Base-by-base conservation (phyloP, 2,888 invertebrate genomes). In the Hirtodrosophila cameraria region DNA sequence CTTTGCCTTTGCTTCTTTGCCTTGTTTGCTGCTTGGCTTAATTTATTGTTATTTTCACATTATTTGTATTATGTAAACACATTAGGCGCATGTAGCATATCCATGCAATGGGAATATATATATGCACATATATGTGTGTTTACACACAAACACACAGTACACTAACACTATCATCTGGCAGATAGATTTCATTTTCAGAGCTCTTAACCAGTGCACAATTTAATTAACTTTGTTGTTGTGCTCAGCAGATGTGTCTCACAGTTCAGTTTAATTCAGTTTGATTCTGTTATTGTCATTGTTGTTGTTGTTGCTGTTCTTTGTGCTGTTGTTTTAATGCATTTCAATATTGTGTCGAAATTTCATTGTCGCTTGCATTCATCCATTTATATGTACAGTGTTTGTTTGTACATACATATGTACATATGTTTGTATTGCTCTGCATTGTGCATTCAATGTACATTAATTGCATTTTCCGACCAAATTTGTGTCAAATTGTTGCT, bases 21-120 rank as follows among this genome's bases (percentile, higher is more conserved):
- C 57, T 46, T 65, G 55, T 46, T 74, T 69, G 78, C 57, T 67
- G 64, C 67, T 72, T 63, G 62, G 48, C 70, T 67, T 79, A 75
- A 82, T 82, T 85, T 83, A 83, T 83, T 75, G 78, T 75, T 71
- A 82, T 82, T 70, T 75, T 65, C 76, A 64, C 52, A 75, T 85
- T 85, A 85, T 73, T 67, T 73, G 75, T 65, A 73, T 67, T 64
- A 80, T 77, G 83, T 85, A 85, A 85, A 75, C 86, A 78, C 70
- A 77, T 80, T 77, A 65, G 77, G 54, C 33, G 35, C 60, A 49
- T 57, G 42, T 30, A 66, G 61, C 45, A 50, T 58, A 16, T 23
- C 50, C 63, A 43, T 39, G 20, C 12, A 52, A 30, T 15, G 36
- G 45, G 15, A 42, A 39, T 23, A 7, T 27, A 7, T n/a, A n/a